These are phyloP conservation scores for Apodemus speciosus DNA, from an alignment of 2,113 vertebrate genomes.

Conservation along the genomic window DNA sequence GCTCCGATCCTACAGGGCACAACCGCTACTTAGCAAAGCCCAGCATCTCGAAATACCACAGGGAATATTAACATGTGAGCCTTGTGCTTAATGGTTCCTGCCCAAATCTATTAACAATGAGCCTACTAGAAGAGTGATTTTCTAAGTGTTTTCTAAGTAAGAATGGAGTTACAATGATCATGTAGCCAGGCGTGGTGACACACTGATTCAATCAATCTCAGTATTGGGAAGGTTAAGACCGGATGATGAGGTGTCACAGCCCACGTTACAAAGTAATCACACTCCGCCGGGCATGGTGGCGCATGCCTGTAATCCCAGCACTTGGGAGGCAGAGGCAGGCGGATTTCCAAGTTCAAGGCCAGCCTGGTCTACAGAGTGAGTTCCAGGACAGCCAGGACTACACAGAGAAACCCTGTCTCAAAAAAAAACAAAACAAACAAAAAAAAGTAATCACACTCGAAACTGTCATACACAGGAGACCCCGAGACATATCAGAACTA, in stretches of 20 bases:
- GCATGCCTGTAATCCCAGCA: too few species aligned
- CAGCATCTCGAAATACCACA: neutral
- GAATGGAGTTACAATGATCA: neutral
- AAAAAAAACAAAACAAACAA: too few species aligned
- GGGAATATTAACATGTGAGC: neutral
- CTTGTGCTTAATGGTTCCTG: neutral
- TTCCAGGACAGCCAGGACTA: too few species aligned
- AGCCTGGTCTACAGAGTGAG: too few species aligned
- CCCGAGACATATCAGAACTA: fast-evolving
- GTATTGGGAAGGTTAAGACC: neutral
- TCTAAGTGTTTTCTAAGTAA: neutral
- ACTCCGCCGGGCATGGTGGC: too few species aligned
- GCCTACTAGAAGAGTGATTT: neutral
- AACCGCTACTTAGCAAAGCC: fast-evolving
- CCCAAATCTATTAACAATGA: neutral
- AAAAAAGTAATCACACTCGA: neutral
- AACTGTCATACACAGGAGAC: neutral
- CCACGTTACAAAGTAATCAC: neutral
- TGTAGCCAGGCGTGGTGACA: too few species aligned
- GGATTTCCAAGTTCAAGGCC: too few species aligned
- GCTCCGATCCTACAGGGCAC: conserved; percentile 86
- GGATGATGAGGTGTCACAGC: neutral
- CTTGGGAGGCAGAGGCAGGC: too few species aligned
- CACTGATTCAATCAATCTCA: neutral
- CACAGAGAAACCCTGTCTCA: too few species aligned